Evolutionary conservation across 2,888 invertebrate genomes (phyloP).

Genomic region (Clistopyga incitator): DNA sequence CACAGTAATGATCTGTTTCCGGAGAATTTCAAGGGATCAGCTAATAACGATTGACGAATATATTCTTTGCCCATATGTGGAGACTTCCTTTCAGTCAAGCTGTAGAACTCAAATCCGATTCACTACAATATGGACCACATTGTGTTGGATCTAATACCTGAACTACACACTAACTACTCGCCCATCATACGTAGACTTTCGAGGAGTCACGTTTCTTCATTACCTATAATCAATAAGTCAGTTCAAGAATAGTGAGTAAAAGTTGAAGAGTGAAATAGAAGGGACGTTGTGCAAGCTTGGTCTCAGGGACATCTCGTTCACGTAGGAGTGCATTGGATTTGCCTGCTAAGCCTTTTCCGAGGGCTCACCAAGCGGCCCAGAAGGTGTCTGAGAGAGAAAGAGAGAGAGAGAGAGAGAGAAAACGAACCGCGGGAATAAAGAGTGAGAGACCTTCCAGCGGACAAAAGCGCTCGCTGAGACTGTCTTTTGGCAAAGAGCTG

Average conservation of each 20-base stretch:
- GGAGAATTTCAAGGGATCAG: no score
- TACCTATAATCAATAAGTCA: background rate
- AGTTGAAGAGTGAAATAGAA: slow-evolving; percentile 43
- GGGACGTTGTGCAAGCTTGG: slow-evolving; percentile 54
- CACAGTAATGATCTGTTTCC: no score
- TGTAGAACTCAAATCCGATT: background rate
- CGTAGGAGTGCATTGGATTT: slow-evolving; percentile 74
- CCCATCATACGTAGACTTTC: background rate
- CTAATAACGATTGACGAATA: no score
- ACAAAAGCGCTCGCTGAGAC: slow-evolving; percentile 60
- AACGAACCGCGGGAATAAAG: slow-evolving; percentile 34
- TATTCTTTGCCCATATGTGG: no score
- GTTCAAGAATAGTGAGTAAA: slow-evolving; percentile 15
- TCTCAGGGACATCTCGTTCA: slow-evolving; percentile 55
- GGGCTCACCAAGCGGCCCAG: slow-evolving; percentile 68
- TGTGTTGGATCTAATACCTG: background rate
- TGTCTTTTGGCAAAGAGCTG: slow-evolving; percentile 57
- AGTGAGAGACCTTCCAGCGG: slow-evolving; percentile 47
- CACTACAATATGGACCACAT: background rate
- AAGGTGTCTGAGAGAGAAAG: slow-evolving; percentile 57
- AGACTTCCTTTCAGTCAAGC: background rate
- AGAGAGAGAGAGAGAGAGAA: slow-evolving; percentile 55
- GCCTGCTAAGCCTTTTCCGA: slow-evolving; percentile 73
- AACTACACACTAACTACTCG: no score
- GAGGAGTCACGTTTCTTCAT: background rate